These are phyloP conservation scores for Automeris io DNA, from an alignment of 2,888 invertebrate genomes.

Conservation along the genomic window DNA sequence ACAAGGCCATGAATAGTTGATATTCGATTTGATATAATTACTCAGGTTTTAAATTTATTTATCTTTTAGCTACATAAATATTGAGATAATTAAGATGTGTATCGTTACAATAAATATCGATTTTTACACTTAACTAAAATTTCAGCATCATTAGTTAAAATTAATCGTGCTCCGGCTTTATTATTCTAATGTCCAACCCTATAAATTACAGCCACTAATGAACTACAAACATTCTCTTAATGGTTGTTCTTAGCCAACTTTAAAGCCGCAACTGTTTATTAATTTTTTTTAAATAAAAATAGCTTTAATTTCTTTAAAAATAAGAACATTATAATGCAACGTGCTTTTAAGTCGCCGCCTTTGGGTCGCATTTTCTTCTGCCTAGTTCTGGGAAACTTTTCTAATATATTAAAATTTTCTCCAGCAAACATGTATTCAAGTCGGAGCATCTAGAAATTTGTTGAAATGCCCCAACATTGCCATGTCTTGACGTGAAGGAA, in stretches of 20 bases:
- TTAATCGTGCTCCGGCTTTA: not conserved
- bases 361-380: conserved; percentile 28
- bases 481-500: no score
- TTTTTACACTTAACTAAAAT: no score
- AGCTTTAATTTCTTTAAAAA: conserved; percentile 43
- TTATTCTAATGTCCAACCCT: conserved; percentile 12
- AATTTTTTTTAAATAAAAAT: conserved; percentile 32
- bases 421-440: conserved; percentile 45
- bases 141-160: no score
- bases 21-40: no score
- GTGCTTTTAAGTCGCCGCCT: conserved; percentile 47
- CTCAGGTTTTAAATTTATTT: no score
- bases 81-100: no score
- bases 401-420: conserved; percentile 57
- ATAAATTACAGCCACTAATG: conserved; percentile 32
- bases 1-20: no score
- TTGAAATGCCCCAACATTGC: conserved; percentile 29
- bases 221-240: conserved; percentile 40
- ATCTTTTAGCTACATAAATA: no score
- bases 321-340: conserved; percentile 42
- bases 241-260: conserved; percentile 42
- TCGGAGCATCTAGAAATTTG: conserved; percentile 35
- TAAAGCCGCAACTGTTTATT: conserved; percentile 41
- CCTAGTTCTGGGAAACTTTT: conserved; percentile 39
- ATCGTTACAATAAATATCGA: no score